Evolutionary conservation across 2,797 vertebrate species (phyloP).

Genomic region (Manis javanica): DNA sequence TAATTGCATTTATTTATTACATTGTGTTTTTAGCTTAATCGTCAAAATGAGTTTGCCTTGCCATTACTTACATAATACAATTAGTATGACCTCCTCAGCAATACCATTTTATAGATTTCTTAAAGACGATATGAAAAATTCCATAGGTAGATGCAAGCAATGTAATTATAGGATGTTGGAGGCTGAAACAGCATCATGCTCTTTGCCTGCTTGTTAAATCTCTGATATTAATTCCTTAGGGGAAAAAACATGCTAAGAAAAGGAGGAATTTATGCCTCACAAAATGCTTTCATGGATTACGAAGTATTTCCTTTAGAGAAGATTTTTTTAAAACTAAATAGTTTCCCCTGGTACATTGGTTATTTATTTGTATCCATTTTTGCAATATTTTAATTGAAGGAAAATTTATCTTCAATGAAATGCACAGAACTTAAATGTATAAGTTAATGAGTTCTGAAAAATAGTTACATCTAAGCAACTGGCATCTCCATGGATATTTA

Average conservation of each 20-base stretch:
- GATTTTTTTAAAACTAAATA: not conserved
- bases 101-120: not conserved
- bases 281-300: not conserved
- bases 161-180: not conserved
- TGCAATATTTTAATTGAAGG: not conserved
- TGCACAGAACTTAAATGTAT: not conserved
- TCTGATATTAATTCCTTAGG: not conserved
- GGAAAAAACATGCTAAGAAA: not conserved
- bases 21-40: not conserved
- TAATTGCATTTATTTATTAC: not conserved
- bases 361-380: not conserved
- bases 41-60: not conserved
- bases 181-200: not conserved
- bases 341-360: not conserved
- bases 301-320: not conserved
- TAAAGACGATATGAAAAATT: not conserved
- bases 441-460: not conserved
- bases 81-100: not conserved
- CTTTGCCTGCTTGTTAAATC: not conserved
- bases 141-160: not conserved
- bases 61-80: not conserved
- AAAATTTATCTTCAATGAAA: not conserved
- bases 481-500: not conserved
- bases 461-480: not conserved
- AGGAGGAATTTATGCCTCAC: not conserved